Conservation (phyloP, 1,140 invertebrate species). For the Dreissena polymorpha region DNA sequence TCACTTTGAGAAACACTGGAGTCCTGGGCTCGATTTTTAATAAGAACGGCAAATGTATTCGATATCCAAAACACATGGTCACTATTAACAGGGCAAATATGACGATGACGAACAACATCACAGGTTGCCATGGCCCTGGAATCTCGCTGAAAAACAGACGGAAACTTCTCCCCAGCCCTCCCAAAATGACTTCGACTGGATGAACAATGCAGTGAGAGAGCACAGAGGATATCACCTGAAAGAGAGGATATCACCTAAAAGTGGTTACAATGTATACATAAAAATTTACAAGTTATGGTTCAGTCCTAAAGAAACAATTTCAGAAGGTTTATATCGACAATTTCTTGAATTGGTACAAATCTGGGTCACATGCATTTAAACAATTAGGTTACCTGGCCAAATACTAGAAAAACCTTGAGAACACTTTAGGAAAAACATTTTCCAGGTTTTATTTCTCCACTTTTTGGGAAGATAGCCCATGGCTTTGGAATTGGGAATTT, state of each 20-base stretch:
- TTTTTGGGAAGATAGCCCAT: too few relatives aligned
- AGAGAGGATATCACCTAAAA: constrained; percentile 69
- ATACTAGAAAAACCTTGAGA: too few relatives aligned
- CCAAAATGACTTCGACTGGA: constrained; percentile 64
- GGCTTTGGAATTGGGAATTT: too few relatives aligned
- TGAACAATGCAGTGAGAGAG: constrained; percentile 64
- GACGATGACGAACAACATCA: constrained; percentile 61
- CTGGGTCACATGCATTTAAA: too few relatives aligned
- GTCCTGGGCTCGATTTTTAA: constrained; percentile 69
- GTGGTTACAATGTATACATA: too few relatives aligned
- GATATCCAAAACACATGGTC: constrained; percentile 67
- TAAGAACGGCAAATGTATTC: constrained; percentile 66
- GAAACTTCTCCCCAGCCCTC: constrained; percentile 64
- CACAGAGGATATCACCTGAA: constrained; percentile 69
- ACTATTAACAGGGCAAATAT: constrained; percentile 55
- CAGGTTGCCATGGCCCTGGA: constrained; percentile 73
- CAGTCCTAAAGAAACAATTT: too few relatives aligned
- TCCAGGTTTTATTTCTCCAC: too few relatives aligned
- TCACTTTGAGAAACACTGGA: constrained; percentile 47
- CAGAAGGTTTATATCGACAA: too few relatives aligned
- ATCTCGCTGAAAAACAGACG: constrained; percentile 70
- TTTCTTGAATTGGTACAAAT: too few relatives aligned
- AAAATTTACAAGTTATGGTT: too few relatives aligned
- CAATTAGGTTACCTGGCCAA: too few relatives aligned
- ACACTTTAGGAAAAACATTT: too few relatives aligned